A percentile compares a stretch with the other conserved stretches of the same genome.
phyloP scores from a whole-genome alignment of 2,888 invertebrate genomes.

The Plutella xylostella region DNA sequence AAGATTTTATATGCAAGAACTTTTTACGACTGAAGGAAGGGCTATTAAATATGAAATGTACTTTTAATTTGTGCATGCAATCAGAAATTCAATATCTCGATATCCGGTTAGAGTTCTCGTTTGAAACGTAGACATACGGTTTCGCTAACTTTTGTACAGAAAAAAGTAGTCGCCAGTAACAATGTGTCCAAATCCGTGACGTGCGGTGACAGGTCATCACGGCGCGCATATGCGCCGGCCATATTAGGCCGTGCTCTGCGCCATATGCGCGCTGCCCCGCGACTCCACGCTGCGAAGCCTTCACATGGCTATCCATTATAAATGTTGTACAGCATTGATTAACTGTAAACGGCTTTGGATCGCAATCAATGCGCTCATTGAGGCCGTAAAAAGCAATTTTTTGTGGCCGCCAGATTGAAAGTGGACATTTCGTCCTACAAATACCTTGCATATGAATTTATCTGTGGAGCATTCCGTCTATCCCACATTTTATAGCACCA shows the following conservation, averaged over 20 bases:
- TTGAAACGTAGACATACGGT: too few species aligned
- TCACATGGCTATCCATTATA: conserved; percentile 31
- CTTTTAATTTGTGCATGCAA: too few species aligned
- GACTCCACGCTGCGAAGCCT: conserved; percentile 29
- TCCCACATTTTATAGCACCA: too few species aligned
- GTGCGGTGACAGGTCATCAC: conserved; percentile 29
- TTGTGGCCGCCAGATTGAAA: conserved; percentile 11
- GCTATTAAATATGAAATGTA: neutral
- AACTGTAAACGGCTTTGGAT: conserved; percentile 44
- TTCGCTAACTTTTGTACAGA: too few species aligned
- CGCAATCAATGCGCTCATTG: conserved; percentile 42
- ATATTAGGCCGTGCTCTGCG: conserved; percentile 51
- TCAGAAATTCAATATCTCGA: too few species aligned
- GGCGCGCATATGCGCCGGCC: conserved; percentile 40
- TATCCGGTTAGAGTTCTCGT: too few species aligned
- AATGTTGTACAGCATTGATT: conserved; percentile 47
- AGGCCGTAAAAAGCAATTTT: conserved; percentile 17
- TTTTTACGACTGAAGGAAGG: neutral
- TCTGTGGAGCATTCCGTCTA: too few species aligned
- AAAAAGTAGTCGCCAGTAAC: conserved; percentile 15
- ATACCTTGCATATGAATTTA: too few species aligned
- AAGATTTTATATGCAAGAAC: neutral
- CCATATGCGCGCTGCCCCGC: conserved; percentile 45
- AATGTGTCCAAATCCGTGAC: conserved; percentile 31
- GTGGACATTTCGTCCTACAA: too few species aligned